Percentiles rank a stretch among this genome's conserved stretches.
These are phyloP conservation scores for Mormyrus hasselquistii DNA, from an alignment of 2,797 vertebrate species.

Conservation along the genomic window DNA sequence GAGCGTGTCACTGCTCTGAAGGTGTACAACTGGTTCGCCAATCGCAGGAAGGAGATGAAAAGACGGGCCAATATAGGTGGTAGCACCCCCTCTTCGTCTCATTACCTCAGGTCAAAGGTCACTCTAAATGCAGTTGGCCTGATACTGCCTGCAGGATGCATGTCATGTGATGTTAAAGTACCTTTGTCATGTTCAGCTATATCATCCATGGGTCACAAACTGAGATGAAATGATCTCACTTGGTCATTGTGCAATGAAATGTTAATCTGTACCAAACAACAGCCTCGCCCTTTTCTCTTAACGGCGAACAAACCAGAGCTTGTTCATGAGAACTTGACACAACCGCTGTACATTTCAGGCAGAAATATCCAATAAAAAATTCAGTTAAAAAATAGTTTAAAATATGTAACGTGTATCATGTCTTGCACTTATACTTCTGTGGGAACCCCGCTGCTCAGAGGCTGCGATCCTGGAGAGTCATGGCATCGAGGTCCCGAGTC, in stretches of 20 bases:
- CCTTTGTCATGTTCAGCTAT: background rate
- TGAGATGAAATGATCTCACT: background rate
- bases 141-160: background rate
- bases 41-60: constrained; percentile 79
- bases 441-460: constrained; percentile 47
- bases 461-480: constrained; percentile 77
- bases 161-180: background rate
- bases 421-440: background rate
- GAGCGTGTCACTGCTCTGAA: constrained; percentile 73
- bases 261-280: constrained; percentile 32
- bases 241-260: constrained; percentile 31
- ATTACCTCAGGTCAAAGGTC: background rate
- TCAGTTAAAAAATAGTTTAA: background rate
- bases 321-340: background rate
- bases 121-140: background rate
- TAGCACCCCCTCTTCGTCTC: background rate
- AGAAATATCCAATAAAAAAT: background rate
- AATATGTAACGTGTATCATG: background rate
- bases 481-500: constrained; percentile 72
- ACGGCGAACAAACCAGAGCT: background rate
- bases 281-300: background rate
- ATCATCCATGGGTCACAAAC: background rate
- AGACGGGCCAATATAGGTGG: constrained; percentile 75
- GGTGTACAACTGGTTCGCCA: constrained; percentile 80
- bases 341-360: background rate